A percentile compares a stretch with the other conserved stretches of the same genome.
Evolutionary conservation across 2,113 vertebrate genomes (phyloP).

Genomic region (Peromyscus californicus): DNA sequence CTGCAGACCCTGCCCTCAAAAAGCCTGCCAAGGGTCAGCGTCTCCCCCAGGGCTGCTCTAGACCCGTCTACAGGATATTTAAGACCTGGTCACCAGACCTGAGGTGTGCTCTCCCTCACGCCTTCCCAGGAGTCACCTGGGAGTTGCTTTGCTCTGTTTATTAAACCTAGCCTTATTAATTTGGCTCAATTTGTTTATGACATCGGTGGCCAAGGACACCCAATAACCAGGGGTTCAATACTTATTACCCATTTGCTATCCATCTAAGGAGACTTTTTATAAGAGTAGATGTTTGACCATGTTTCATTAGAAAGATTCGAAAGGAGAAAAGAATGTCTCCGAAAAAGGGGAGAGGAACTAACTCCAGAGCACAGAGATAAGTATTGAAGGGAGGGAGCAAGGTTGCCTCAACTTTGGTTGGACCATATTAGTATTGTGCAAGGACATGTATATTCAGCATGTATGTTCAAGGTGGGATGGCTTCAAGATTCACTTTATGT

Average conservation of each 20-base stretch:
- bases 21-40: too few relatives aligned
- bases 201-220: too few relatives aligned
- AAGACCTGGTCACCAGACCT: too few relatives aligned
- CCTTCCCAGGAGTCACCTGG: too few relatives aligned
- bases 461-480: neutral
- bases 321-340: neutral
- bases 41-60: too few relatives aligned
- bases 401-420: neutral
- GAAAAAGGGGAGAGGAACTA: neutral
- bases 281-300: neutral
- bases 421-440: neutral
- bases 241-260: neutral
- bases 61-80: too few relatives aligned
- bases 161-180: too few relatives aligned
- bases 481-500: neutral
- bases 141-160: too few relatives aligned
- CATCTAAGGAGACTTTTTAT: neutral
- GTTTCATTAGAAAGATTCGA: constrained; percentile 51
- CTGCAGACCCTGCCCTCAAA: too few relatives aligned
- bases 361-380: constrained; percentile 47
- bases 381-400: neutral
- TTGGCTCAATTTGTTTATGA: too few relatives aligned
- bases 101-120: too few relatives aligned
- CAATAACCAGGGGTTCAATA: too few relatives aligned
- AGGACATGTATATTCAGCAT: neutral